Evolutionary conservation across 2,113 vertebrate species (phyloP), one percentile per base, ranked within the genome.

Genomic region (Pseudopodoces humilis): DNA sequence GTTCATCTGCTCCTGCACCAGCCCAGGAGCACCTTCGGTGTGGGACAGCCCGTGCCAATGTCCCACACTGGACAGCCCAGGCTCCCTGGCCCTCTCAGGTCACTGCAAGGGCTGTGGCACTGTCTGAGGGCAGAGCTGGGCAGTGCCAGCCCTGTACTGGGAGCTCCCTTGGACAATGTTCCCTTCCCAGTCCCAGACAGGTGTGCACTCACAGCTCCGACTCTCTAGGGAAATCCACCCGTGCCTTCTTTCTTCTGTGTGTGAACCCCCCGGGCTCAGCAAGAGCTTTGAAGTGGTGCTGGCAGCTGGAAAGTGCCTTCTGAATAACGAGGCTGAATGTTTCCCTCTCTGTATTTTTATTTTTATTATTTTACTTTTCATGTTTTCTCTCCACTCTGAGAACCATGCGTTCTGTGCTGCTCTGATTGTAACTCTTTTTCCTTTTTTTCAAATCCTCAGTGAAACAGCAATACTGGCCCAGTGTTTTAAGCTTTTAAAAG

Each of bases 401-500:
- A 80, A 27, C 21, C 30, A 9, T 43, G 27, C 3, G 2, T 86
- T 86, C 67, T 59, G 63, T 46, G 44, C 46, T 67, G 24, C 31
- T 84, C 22, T 70, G n/a, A 35, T 9, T 60, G 19, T 46, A 72
- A 53, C 35, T 65, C 0, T 62, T 67, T 37, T 58, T 4, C 35
- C 5, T 23, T 37, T 56, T 65, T 65, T 69, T 5, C 47, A 68
- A 64, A 25, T 17, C 9, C 30, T 53, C 31, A 5, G 41, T 65
- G 56, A 75, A 81, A 67, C 28, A 77, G 37, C 28, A 74, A 20
- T 44, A 49, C 14, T 62, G 37, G 50, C 28, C 47, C 31, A 33
- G 44, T 35, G 23, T 68, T 69, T 50, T 17, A 82, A 78, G 69
- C 60, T 86, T 95, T 74, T 78, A 78, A 78, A 89, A 85, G 69